Percentiles rank a stretch among this genome's conserved stretches.
These are phyloP conservation scores for Chrysemys picta DNA, from an alignment of 2,113 vertebrate species.

Conservation along the genomic window DNA sequence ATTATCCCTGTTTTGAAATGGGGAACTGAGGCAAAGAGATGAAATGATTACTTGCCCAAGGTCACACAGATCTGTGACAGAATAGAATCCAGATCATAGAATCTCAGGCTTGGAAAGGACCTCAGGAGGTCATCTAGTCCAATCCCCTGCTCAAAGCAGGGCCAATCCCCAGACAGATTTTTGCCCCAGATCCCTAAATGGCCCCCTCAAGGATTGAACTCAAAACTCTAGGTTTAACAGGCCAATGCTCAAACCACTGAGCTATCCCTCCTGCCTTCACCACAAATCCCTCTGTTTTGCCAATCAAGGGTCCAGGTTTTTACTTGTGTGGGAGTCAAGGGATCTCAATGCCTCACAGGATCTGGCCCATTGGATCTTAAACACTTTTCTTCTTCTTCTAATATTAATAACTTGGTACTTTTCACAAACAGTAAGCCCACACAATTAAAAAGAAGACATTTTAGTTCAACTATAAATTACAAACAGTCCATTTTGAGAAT, in stretches of 20 bases:
- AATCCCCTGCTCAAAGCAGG: too few species aligned
- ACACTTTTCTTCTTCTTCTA: not conserved
- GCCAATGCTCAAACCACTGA: too few species aligned
- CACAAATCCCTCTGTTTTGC: not conserved
- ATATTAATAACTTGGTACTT: not conserved
- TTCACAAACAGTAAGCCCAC: not conserved
- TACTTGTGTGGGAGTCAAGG: not conserved
- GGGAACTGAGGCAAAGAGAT: not conserved
- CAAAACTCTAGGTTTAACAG: too few species aligned
- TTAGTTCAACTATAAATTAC: not conserved
- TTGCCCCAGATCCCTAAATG: too few species aligned
- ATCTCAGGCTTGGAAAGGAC: too few species aligned
- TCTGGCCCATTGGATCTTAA: not conserved
- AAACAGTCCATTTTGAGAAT: not conserved
- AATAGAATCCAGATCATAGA: not conserved
- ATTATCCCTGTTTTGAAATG: conserved; percentile 7
- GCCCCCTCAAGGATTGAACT: too few species aligned
- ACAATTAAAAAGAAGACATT: not conserved
- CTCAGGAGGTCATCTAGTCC: too few species aligned
- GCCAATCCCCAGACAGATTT: too few species aligned
- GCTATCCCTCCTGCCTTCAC: not conserved
- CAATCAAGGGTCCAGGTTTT: not conserved
- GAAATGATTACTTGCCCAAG: not conserved
- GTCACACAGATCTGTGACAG: not conserved
- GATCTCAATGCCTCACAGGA: not conserved